A percentile compares a stretch with the other conserved stretches of the same genome.
phyloP scores from a whole-genome alignment of 2,888 invertebrate species.

The Meliscaeva auricollis region DNA sequence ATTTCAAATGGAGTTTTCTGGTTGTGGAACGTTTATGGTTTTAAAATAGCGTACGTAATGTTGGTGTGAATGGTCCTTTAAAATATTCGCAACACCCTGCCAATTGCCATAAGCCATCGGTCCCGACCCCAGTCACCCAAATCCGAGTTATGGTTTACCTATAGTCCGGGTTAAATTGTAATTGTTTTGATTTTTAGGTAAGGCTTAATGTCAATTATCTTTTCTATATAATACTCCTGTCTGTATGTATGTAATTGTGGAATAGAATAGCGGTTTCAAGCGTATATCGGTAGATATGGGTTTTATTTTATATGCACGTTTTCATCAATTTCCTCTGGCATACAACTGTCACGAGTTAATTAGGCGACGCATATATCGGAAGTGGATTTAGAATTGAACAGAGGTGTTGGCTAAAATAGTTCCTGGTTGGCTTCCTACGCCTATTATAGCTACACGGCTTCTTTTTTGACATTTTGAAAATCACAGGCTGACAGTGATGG shows the following conservation, averaged over 20 bases:
- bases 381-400: slow-evolving; percentile 71
- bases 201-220: slow-evolving; percentile 67
- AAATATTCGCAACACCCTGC: background rate
- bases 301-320: slow-evolving; percentile 69
- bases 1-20: slow-evolving; percentile 69
- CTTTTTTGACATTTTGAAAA: slow-evolving; percentile 26
- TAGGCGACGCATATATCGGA: slow-evolving; percentile 69
- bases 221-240: background rate
- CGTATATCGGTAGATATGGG: background rate
- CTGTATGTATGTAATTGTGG: background rate
- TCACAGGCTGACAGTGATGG: slow-evolving; percentile 30
- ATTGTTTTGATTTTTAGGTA: slow-evolving; percentile 72
- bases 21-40: slow-evolving; percentile 48
- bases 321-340: slow-evolving; percentile 72
- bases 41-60: slow-evolving; percentile 27
- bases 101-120: background rate
- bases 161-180: slow-evolving; percentile 63
- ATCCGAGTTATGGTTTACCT: slow-evolving; percentile 4
- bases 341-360: slow-evolving; percentile 72
- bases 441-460: background rate
- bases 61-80: slow-evolving; percentile 36
- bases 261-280: slow-evolving; percentile 22
- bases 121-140: too few relatives aligned
- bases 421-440: slow-evolving; percentile 11
- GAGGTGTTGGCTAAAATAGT: slow-evolving; percentile 55